Base-by-base conservation (phyloP, 2,113 vertebrate genomes). In the Tragelaphus scriptus region DNA sequence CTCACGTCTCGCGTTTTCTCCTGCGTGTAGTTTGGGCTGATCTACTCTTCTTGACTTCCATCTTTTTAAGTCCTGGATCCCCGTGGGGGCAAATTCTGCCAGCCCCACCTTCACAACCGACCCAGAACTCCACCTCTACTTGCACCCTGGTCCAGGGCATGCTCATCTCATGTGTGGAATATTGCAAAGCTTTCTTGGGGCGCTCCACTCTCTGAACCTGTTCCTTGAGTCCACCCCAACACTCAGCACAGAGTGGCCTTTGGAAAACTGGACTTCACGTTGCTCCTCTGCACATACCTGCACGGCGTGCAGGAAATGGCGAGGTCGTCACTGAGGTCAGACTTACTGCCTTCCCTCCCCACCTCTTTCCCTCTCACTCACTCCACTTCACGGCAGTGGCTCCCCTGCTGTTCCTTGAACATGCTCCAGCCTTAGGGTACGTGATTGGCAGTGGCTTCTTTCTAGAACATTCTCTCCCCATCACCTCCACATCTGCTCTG, bases 351-450 rank as follows among this genome's bases (percentile, higher is more conserved):
- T 23, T 28, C 32, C 19, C 23, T 7, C 21, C 21, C 6, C 1
- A 1, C 71, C 36, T 26, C 49, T 28, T 44, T 19, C 36, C 28
- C 49, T 61, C 58, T 25, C 61, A 32, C 9, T 63, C 82, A 56
- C 44, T 58, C 49, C 28, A 16, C 3, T 2, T 77, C 23, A 53
- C 10, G 1, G 0, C 3, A 8, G 40, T 21, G 80, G 2, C 40
- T 75, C 80, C 68, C 17, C 59, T 26, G 26, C 32, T 51, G 1
- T 30, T 85, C 17, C 21, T 51, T 12, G 47, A 58, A 44, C 32
- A 19, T 58, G 30, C 32, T 80, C 25, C 16, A 51, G 51, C 16
- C 32, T 25, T 32, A 71, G 16, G 40, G 6, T n/a, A 28, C 5
- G 16, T 16, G 3, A 79, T 14, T 58, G 15, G 32, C 40, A 53